Percentiles rank a stretch among this genome's conserved stretches.
These are phyloP conservation scores for Clupea harengus DNA, from an alignment of 2,113 vertebrate species.

Conservation along the genomic window DNA sequence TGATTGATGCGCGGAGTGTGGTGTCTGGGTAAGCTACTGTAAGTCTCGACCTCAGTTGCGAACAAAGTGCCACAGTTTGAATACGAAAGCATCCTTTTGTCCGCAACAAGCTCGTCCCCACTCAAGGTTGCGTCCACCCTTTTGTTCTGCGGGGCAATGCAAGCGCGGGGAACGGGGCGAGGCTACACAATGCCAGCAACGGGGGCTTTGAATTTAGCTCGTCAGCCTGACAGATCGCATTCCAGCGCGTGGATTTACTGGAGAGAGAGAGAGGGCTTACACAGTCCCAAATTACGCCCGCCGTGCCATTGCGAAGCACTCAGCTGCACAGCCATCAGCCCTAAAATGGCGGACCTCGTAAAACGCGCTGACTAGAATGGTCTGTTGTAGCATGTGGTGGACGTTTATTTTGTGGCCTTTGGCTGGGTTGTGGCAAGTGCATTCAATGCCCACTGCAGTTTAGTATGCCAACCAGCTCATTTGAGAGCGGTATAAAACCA, in stretches of 20 bases:
- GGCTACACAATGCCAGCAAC: neutral
- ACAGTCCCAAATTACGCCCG: neutral
- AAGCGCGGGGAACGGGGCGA: neutral
- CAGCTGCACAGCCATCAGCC: neutral
- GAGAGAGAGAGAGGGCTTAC: neutral
- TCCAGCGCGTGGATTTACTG: slow-evolving; percentile 27
- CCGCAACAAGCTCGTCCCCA: slow-evolving; percentile 30
- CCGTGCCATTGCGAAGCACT: neutral
- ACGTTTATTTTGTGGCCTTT: slow-evolving; percentile 30
- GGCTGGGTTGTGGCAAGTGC: neutral
- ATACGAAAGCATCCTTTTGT: slow-evolving; percentile 32
- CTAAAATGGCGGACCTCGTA: neutral
- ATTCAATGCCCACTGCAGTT: neutral
- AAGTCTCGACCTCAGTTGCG: slow-evolving; percentile 21
- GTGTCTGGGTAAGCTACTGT: slow-evolving; percentile 12
- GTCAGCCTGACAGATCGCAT: slow-evolving; percentile 45
- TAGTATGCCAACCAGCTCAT: neutral
- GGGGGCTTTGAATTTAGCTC: neutral
- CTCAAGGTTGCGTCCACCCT: slow-evolving; percentile 33
- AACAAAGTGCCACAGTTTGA: slow-evolving; percentile 28
- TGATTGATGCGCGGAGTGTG: slow-evolving; percentile 5
- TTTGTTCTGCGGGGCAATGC: slow-evolving; percentile 27
- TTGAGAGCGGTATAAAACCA: neutral
- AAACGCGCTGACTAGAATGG: neutral
- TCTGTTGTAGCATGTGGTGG: slow-evolving; percentile 17